Conservation (phyloP, 2,797 vertebrate genomes). For the Pangasius sanitwongsei region DNA sequence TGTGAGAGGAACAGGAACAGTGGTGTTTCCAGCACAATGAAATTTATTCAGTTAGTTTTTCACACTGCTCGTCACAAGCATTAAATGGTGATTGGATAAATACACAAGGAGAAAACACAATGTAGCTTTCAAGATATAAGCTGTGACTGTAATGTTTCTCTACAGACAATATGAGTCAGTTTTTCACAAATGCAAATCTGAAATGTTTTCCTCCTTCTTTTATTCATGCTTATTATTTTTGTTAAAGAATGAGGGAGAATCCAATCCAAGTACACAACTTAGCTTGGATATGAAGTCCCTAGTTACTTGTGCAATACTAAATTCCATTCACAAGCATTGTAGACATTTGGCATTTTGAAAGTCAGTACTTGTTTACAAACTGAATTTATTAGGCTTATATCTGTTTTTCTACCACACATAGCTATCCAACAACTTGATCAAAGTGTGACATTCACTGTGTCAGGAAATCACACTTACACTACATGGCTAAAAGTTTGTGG, state of each 20-base stretch:
- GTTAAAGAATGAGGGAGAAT: no score
- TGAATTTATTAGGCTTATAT: no score
- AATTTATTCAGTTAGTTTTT: not conserved
- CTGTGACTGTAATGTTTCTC: not conserved
- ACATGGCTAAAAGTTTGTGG: not conserved
- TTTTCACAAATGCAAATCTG: not conserved
- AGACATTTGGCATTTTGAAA: no score
- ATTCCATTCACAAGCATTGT: no score
- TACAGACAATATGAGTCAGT: not conserved
- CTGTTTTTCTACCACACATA: not conserved
- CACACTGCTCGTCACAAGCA: not conserved
- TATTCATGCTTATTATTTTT: not conserved
- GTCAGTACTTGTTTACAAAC: no score
- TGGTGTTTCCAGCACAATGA: not conserved
- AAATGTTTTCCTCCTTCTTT: not conserved
- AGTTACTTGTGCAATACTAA: no score
- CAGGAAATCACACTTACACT: not conserved
- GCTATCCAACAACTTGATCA: not conserved
- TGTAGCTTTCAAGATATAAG: not conserved
- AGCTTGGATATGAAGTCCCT: no score
- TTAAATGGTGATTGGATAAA: not conserved
- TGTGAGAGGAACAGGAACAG: constrained; percentile 18
- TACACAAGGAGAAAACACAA: not conserved
- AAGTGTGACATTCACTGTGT: not conserved
- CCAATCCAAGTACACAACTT: not conserved